Evolutionary conservation across 2,888 invertebrate genomes (phyloP), one percentile per base, ranked within the genome.

Genomic region (Allacma fusca): DNA sequence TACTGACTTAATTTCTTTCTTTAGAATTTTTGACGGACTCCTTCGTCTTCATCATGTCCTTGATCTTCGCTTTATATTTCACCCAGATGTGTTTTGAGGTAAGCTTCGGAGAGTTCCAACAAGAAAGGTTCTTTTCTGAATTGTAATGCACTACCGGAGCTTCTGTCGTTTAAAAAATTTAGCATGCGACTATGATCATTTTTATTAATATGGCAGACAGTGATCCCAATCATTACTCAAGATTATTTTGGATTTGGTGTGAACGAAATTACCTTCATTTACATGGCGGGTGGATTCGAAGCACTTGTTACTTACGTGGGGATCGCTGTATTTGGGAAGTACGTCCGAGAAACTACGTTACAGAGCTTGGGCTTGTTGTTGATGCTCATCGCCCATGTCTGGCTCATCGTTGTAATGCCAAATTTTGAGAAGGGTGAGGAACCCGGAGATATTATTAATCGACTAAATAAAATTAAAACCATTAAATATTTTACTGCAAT

Each of bases 1-100:
- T 9, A 40, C 40, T 40, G n/a, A n/a, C n/a, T n/a, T n/a, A n/a
- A 9, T 40, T 40, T 13, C n/a, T n/a, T n/a, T 50, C 23, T 24
- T 26, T 26, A 62, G 62, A 62, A 62, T 62, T 62, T 16, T 9
- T 62, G 2, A 23, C 62, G 62, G 62, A 62, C 24, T 24, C 62
- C 4, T 62, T 23, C 62, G 24, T 62, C 9, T 4, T 62, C 1
- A 12, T 62, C 23, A 62, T 62, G 62, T 62, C 62, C 23, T 9
- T 62, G 21, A 9, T 62, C 1, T 62, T 62, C 23, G 26, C 26
- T 13, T 9, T 24, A 12, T 62, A 19, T 16, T 62, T 62, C 62
- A 2, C 62, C 1, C 23, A 24, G 23, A 62, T 62, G 2, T 12
- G 19, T 4, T 24, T 62, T 26, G 62, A 62, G 50, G n/a, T n/a